Evolutionary conservation across 2,113 vertebrate genomes (phyloP), one percentile per base, ranked within the genome.

Genomic region (Sakesphorus luctuosus): DNA sequence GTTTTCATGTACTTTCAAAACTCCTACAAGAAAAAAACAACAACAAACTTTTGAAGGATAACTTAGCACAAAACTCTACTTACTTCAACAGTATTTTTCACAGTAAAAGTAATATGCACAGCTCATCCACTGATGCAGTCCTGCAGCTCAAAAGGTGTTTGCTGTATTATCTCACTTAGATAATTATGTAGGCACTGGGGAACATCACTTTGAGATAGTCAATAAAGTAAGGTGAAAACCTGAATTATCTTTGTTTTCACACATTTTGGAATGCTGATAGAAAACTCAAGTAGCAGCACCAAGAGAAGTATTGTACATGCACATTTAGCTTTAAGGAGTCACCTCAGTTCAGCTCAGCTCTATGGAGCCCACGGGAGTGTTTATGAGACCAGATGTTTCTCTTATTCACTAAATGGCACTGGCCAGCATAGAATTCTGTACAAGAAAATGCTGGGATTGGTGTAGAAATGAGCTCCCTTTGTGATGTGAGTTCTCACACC

Each of bases 181-280:
- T 95, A 95, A 97, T 96, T 94, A 84, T 18, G 49, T 66, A 73
- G 87, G 89, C 87, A 53, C 36, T 58, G 52, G 44, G 78, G 94
- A 94, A 50, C 76, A 55, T 52, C 7, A 7, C 65, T 87, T 93
- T 84, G 89, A 67, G 88, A 88, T 35, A 91, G 73, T 83, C 91
- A 93, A 90, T 93, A 93, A 88, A 58, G 49, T 49, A 63, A 82
- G 84, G 85, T 87, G 95, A 94, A 94, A 93, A 86, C 49, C 36
- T 72, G 75, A 84, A 93, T 92, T 89, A 81, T 86, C 85, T 95
- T 96, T 78, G 73, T 79, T 97, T 94, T 93, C 91, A 86, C 73
- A 72, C 89, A 33, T 92, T 89, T 69, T 69, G 58, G 69, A 78
- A 92, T 47, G 79, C 43, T 85, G 84, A 31, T 35, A 78, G 85